Conservation (phyloP, 2,113 vertebrate genomes). For the Gorilla gorilla region DNA sequence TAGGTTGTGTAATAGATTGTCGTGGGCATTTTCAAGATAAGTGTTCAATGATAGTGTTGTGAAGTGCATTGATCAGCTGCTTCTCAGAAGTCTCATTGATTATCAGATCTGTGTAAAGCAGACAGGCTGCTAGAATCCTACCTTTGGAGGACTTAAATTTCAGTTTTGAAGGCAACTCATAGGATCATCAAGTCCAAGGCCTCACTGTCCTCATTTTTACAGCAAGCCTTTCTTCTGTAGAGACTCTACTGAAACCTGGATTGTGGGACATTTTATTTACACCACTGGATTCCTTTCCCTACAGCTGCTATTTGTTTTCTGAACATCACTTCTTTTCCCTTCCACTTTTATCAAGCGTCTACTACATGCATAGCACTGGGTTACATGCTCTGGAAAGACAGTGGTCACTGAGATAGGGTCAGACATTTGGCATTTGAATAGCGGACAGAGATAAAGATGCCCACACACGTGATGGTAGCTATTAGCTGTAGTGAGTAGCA, state of each 20-base stretch:
- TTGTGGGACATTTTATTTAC: not conserved
- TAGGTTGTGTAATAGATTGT: constrained; percentile 64
- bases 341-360: not conserved
- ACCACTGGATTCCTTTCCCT: not conserved
- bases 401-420: not conserved
- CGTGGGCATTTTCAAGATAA: constrained; percentile 57
- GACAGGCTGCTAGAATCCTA: not conserved
- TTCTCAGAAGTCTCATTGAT: constrained; percentile 51
- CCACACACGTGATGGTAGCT: not conserved
- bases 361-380: not conserved
- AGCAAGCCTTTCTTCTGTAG: not conserved
- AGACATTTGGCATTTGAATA: not conserved
- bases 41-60: constrained; percentile 40
- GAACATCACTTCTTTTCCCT: not conserved
- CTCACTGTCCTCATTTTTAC: not conserved
- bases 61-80: constrained; percentile 58
- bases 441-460: not conserved
- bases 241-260: not conserved
- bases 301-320: not conserved
- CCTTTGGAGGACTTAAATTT: not conserved
- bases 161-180: not conserved
- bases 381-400: not conserved
- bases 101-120: constrained; percentile 45
- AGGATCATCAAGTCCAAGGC: not conserved
- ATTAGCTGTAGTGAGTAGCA: not conserved